Base-by-base conservation (phyloP, 2,888 invertebrate genomes). In the Drosophila differens region DNA sequence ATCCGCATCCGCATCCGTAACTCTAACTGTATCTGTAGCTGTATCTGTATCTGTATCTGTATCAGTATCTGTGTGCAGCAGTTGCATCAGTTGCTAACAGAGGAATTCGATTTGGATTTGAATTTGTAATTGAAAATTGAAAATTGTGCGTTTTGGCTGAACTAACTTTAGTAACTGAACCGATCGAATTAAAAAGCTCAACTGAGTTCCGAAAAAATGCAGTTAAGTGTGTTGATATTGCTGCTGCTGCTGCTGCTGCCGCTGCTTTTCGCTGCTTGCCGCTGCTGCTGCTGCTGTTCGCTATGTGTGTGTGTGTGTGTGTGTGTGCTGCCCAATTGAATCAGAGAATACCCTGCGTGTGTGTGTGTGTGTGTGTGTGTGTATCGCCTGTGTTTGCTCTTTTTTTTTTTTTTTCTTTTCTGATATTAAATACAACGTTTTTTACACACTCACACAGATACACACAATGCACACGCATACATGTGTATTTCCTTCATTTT, bases 131-230 rank as follows among this genome's bases (percentile, higher is more conserved):
- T 47, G 47, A 47, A 77, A 78, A 63, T 83, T 89, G 90, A 64
- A 79, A 79, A 65, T 84, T 90, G 90, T 86, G 90, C 91, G 90
- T 91, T 88, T 90, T 76, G 81, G 77, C 81, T 88, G 89, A 90
- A 92, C 85, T 91, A 92, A 91, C 91, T 92, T 91, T 91, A 91
- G 90, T 91, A 82, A 90, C 90, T 91, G 90, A 92, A 91, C 92
- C 91, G 93, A 92, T 91, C 93, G 93, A 93, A 93, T 92, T 92
- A 93, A 93, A 92, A 93, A 93, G 93, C 92, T 93, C 93, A 93
- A 93, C 93, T 93, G 93, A 93, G 92, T 91, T 92, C 91, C 90
- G 88, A 92, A 92, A 93, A 92, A 93, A 86, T 91, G 92, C 91
- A 91, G 89, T 88, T 81, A 85, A 90, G 80, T 90, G 89, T 87